Evolutionary conservation across 1,140 invertebrate genomes (phyloP).

Genomic region (Paralvinella palmiformis): DNA sequence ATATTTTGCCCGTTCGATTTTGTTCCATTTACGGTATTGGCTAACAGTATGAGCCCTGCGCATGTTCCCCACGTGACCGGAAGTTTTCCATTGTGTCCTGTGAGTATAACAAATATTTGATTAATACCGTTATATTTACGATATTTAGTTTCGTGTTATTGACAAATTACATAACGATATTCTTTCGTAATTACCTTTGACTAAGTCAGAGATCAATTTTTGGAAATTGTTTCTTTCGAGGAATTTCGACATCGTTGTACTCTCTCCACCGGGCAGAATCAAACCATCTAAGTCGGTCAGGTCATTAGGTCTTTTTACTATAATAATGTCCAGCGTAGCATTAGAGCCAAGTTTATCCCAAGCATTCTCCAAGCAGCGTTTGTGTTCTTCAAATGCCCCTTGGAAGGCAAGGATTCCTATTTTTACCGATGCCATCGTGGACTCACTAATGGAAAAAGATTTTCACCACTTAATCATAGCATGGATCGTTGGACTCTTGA

Average conservation of each 20-base stretch:
- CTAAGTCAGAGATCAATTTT: conserved; percentile 29
- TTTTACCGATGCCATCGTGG: neutral
- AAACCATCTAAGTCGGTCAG: conserved; percentile 30
- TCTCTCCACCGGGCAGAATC: conserved; percentile 43
- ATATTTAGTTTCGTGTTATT: no score
- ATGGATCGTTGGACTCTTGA: neutral
- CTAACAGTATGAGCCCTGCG: conserved; percentile 39
- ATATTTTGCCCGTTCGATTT: conserved; percentile 36
- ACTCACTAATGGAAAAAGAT: neutral
- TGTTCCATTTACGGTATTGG: conserved; percentile 32
- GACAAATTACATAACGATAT: neutral
- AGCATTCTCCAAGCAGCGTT: conserved; percentile 27
- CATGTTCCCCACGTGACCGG: conserved; percentile 42
- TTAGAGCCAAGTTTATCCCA: conserved; percentile 7
- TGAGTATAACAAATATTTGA: neutral
- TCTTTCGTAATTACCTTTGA: conserved; percentile 20
- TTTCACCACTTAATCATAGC: neutral
- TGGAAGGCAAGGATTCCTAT: conserved; percentile 37
- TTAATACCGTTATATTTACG: no score
- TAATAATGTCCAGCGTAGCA: conserved; percentile 20
- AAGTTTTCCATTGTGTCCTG: conserved; percentile 14
- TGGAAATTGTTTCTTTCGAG: conserved; percentile 35
- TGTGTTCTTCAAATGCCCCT: conserved; percentile 38
- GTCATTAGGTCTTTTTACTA: conserved; percentile 28
- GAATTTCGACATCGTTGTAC: conserved; percentile 39